Conservation (phyloP, 1,140 invertebrate species). For the Zaprionus inermis region DNA sequence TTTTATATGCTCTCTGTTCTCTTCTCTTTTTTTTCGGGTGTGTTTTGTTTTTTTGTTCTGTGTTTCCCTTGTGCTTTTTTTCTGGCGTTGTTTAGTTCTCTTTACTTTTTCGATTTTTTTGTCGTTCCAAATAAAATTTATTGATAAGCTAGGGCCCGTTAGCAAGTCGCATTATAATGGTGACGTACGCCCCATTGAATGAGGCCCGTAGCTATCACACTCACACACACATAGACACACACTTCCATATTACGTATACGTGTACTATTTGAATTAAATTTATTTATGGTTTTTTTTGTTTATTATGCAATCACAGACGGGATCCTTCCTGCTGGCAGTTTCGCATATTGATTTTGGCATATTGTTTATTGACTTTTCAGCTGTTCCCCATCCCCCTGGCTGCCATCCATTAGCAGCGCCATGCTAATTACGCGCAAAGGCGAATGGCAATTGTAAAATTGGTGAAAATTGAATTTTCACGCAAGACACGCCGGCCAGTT, state of each 20-base stretch:
- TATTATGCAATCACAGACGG: constrained; percentile 72
- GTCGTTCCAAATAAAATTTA: constrained; percentile 63
- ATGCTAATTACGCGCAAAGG: constrained; percentile 53
- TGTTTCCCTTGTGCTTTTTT: neutral
- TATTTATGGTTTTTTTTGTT: constrained; percentile 58
- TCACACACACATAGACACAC: constrained; percentile 7
- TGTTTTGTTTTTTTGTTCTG: constrained; percentile 12
- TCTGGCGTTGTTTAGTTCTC: constrained; percentile 5
- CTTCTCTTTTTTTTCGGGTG: neutral
- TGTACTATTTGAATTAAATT: constrained; percentile 65
- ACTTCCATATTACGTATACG: constrained; percentile 52
- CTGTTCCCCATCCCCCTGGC: neutral
- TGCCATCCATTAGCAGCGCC: constrained; percentile 36
- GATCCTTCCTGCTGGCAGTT: constrained; percentile 49
- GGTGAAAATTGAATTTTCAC: constrained; percentile 56
- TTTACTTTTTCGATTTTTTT: constrained; percentile 21
- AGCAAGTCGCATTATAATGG: constrained; percentile 51
- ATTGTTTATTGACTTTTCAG: constrained; percentile 69
- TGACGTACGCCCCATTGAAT: constrained; percentile 57
- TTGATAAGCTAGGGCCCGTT: constrained; percentile 60
- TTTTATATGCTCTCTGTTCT: neutral
- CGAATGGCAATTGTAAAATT: constrained; percentile 25
- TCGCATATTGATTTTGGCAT: constrained; percentile 73
- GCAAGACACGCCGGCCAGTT: constrained; percentile 32
- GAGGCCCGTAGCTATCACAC: constrained; percentile 38